A percentile compares a stretch with the other conserved stretches of the same genome.
phyloP scores from a whole-genome alignment of 1,140 invertebrate genomes.

The Mercenaria mercenaria region DNA sequence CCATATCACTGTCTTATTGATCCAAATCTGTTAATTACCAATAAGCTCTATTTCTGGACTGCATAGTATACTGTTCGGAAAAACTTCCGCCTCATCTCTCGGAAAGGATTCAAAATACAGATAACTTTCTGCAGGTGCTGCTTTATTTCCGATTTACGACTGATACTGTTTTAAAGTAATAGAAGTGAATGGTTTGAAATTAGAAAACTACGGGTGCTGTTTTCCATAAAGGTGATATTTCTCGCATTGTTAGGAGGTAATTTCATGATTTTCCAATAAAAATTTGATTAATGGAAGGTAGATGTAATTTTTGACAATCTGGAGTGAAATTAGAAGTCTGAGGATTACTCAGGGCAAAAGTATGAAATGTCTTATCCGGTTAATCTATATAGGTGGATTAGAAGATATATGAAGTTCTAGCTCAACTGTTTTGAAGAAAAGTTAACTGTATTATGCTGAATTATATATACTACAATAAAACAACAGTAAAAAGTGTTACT shows the following conservation, averaged over 20 bases:
- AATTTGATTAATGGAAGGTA: too few relatives aligned
- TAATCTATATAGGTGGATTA: not conserved
- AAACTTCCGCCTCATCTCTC: conserved; percentile 1
- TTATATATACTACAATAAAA: too few relatives aligned
- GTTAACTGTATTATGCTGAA: not conserved
- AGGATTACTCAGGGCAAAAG: conserved; percentile 1
- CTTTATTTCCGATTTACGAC: not conserved
- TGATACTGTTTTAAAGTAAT: not conserved
- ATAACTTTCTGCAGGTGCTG: not conserved
- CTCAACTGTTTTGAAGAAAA: not conserved
- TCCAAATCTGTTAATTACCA: conserved; percentile 34
- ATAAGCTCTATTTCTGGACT: not conserved
- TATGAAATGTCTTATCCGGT: not conserved
- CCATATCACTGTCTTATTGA: conserved; percentile 15
- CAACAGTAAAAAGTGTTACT: too few relatives aligned
- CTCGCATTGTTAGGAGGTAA: not conserved
- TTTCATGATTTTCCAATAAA: not conserved
- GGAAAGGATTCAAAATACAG: too few relatives aligned
- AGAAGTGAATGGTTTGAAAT: not conserved
- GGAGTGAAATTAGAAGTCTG: not conserved
- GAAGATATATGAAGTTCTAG: not conserved
- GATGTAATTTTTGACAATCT: not conserved
- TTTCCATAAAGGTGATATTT: not conserved
- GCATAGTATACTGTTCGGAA: conserved; percentile 45
- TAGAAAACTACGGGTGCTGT: not conserved